A percentile compares a stretch with the other conserved stretches of the same genome.
These are phyloP conservation scores for Drosophila mauritiana DNA, from an alignment of 1,140 invertebrate genomes.

Conservation along the genomic window DNA sequence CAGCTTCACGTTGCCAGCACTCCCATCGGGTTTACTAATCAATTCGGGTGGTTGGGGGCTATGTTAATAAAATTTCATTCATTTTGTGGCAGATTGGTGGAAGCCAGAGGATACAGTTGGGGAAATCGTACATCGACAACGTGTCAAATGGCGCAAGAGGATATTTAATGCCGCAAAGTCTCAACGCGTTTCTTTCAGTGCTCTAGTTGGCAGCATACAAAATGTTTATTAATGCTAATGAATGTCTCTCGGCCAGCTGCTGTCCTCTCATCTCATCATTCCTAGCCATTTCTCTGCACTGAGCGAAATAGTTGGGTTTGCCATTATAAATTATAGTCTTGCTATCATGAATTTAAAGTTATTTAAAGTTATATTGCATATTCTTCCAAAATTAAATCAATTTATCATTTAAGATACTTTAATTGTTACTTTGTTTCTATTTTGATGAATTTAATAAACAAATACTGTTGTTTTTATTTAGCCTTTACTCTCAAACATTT, in stretches of 20 bases:
- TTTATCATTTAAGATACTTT: no score
- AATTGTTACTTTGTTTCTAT: no score
- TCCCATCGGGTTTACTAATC: slow-evolving; percentile 39
- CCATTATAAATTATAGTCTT: not conserved
- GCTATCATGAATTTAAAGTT: no score
- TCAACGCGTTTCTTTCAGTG: slow-evolving; percentile 17
- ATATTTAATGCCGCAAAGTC: no score
- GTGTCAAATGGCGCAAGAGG: not conserved
- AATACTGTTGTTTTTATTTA: not conserved
- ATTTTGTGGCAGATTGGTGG: slow-evolving; percentile 39
- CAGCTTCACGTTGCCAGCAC: slow-evolving; percentile 15
- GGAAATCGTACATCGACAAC: not conserved
- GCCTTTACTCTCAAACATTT: not conserved
- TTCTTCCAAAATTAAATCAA: no score
- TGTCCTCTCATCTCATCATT: slow-evolving; percentile 34
- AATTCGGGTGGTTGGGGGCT: slow-evolving; percentile 17
- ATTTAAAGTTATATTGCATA: no score
- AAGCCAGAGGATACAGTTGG: slow-evolving; percentile 4
- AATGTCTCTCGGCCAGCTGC: slow-evolving; percentile 43
- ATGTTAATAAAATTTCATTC: slow-evolving; percentile 52
- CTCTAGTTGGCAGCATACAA: slow-evolving; percentile 42
- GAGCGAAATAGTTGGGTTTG: not conserved
- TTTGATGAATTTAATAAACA: no score
- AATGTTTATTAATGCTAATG: slow-evolving; percentile 69
- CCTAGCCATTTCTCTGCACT: slow-evolving; percentile 10